Percentiles rank a stretch among this genome's conserved stretches.
Conservation (phyloP, 2,888 invertebrate species). For the Drosophila emarginata region DNA sequence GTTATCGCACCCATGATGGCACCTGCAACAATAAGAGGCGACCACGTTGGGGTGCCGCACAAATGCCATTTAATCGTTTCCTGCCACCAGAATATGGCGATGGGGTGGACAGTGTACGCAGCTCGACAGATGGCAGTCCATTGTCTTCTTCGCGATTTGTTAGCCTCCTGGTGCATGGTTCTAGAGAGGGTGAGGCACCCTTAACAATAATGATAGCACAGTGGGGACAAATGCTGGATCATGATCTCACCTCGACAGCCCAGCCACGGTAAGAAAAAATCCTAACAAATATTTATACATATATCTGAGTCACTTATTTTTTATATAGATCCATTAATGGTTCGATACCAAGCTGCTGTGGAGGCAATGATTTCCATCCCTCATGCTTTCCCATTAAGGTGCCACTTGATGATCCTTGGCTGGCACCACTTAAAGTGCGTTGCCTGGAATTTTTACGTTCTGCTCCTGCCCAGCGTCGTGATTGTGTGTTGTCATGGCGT, state of each 20-base stretch:
- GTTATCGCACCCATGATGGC: conserved; percentile 93
- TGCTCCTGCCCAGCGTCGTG: conserved; percentile 90
- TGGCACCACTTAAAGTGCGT: conserved; percentile 87
- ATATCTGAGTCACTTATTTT: neutral
- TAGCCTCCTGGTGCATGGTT: conserved; percentile 87
- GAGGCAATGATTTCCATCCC: conserved; percentile 87
- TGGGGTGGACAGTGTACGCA: conserved; percentile 84
- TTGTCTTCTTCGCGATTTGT: conserved; percentile 91
- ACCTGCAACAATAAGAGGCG: conserved; percentile 92
- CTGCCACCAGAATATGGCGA: conserved; percentile 92
- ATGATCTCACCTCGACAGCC: conserved; percentile 91
- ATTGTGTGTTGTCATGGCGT: conserved; percentile 91
- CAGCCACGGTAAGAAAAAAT: conserved; percentile 84
- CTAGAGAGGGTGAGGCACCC: conserved; percentile 86
- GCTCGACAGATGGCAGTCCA: conserved; percentile 84
- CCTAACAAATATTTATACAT: no score
- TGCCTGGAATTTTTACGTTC: conserved; percentile 93
- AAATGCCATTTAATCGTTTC: conserved; percentile 92
- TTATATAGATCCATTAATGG: conserved; percentile 86
- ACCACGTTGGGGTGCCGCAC: conserved; percentile 91
- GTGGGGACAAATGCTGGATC: conserved; percentile 96
- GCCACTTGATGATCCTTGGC: conserved; percentile 88
- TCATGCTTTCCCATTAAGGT: conserved; percentile 93
- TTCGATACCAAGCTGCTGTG: conserved; percentile 90
- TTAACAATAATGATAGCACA: conserved; percentile 93